Percentiles rank a stretch among this genome's conserved stretches.
These are phyloP conservation scores for Torymus auratus DNA, from an alignment of 2,888 invertebrate genomes.

Conservation along the genomic window DNA sequence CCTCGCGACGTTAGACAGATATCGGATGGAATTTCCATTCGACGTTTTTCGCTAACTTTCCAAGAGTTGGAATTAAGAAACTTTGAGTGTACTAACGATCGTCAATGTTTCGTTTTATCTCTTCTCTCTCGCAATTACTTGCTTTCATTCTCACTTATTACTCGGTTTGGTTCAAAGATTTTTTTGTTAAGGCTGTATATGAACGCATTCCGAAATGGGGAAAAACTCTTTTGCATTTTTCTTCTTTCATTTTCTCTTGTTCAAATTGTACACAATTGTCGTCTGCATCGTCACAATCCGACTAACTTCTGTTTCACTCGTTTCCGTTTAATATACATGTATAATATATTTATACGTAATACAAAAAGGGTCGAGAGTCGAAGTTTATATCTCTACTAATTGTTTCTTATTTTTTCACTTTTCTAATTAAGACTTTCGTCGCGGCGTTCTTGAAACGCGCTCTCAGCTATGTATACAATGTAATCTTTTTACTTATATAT, in stretches of 20 bases:
- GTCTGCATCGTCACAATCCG: not conserved
- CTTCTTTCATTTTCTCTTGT: not conserved
- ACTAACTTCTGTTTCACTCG: not conserved
- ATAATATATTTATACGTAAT: slow-evolving; percentile 35
- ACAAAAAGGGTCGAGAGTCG: slow-evolving; percentile 51
- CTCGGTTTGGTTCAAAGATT: no score
- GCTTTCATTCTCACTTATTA: no score
- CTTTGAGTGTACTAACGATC: not conserved
- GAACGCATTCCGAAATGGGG: slow-evolving; percentile 22
- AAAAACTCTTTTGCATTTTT: not conserved
- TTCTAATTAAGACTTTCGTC: slow-evolving; percentile 45
- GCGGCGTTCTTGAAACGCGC: slow-evolving; percentile 29
- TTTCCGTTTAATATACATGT: slow-evolving; percentile 18
- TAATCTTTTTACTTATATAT: slow-evolving; percentile 6
- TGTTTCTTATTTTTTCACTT: slow-evolving; percentile 23
- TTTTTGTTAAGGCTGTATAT: slow-evolving; percentile 29
- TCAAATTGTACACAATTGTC: not conserved
- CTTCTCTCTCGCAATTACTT: not conserved
- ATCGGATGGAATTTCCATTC: slow-evolving; percentile 3
- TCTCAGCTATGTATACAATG: slow-evolving; percentile 35
- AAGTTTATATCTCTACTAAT: slow-evolving; percentile 43
- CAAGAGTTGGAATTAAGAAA: not conserved
- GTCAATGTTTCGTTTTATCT: not conserved
- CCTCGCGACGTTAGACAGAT: no score
- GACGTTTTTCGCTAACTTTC: not conserved